Evolutionary conservation across 1,140 invertebrate species (phyloP), one percentile per base, ranked within the genome.

Genomic region (Asobara japonica): DNA sequence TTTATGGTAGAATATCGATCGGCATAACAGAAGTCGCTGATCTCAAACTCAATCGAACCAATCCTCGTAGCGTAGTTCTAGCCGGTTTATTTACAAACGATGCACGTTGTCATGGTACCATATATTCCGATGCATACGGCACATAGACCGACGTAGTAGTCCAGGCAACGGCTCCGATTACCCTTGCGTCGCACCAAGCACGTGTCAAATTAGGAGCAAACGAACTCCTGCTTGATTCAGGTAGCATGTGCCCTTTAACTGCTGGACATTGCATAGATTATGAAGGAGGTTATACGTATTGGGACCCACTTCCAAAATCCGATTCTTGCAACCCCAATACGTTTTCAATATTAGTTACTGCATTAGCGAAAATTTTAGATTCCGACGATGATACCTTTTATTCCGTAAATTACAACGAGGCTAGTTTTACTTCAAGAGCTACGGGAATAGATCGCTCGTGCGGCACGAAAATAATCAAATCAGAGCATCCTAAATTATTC

Each of bases 401-500:
- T 48, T 73, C 60, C 2, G 51, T 77, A 4, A 36, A 11, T 5
- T 22, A 66, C 0, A 13, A 64, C 29, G 75, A 74, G 3, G 48
- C 56, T 0, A 73, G 56, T n/a, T 78, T 78, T 11, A 65, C 77
- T 3, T 3, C 77, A 4, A 48, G 62, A 0, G 25, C 4, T 0
- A 71, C 25, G 18, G 48, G 67, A 56, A 41, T 16, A 11, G 10
- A 16, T 5, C 11, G n/a, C 0, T 8, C 62, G 25, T 77, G 75
- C 33, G 74, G 75, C 0, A 64, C 48, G 10, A 38, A 13, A 30
- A 16, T 79, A 1, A 16, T 64, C 4, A 27, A 3, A 10, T 77
- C 77, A 0, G 77, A 80, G 45, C 76, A 79, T 60, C 75, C 72
- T 2, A 73, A 73, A 68, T 25, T 79, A 0, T 65, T 80, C 8